These are phyloP conservation scores for Hirudo medicinalis DNA, from an alignment of 1,140 invertebrate species.

Conservation along the genomic window DNA sequence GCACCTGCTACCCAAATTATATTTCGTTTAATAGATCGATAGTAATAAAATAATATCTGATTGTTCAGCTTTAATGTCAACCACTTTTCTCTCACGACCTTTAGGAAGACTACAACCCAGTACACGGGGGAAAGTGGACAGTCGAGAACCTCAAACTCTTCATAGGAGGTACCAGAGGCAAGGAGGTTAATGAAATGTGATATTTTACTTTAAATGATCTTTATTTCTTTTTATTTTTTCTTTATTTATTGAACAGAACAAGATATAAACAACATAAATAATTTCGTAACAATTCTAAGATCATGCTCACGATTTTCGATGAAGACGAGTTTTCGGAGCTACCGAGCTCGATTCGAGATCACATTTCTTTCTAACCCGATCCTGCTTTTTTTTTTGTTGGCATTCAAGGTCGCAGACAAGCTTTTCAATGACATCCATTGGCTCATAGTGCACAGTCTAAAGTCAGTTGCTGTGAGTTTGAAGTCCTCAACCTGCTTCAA, in stretches of 20 bases:
- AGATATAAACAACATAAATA: too few species aligned
- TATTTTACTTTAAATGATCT: conserved; percentile 28
- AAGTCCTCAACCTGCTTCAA: neutral
- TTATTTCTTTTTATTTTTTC: conserved; percentile 18
- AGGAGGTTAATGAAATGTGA: conserved; percentile 54
- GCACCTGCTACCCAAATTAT: too few species aligned
- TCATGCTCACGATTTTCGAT: too few species aligned
- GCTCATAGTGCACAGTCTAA: conserved; percentile 65
- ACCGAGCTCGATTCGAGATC: too few species aligned
- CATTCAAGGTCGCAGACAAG: conserved; percentile 39
- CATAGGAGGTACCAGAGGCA: conserved; percentile 76
- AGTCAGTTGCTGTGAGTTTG: conserved; percentile 52
- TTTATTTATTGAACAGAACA: too few species aligned
- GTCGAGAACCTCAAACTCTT: conserved; percentile 78
- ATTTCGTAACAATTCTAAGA: too few species aligned
- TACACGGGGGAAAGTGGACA: conserved; percentile 87
- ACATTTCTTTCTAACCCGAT: neutral
- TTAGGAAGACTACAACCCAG: conserved; percentile 81
- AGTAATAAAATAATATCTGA: too few species aligned
- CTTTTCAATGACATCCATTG: conserved; percentile 54
- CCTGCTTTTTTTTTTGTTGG: conserved; percentile 12
- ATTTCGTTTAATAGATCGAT: too few species aligned
- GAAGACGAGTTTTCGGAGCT: too few species aligned
- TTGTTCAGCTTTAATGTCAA: too few species aligned
- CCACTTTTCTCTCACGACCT: conserved; percentile 26